Evolutionary conservation across 2,797 vertebrate genomes (phyloP), one percentile per base, ranked within the genome.

Genomic region (Melanotaenia maccullochi): DNA sequence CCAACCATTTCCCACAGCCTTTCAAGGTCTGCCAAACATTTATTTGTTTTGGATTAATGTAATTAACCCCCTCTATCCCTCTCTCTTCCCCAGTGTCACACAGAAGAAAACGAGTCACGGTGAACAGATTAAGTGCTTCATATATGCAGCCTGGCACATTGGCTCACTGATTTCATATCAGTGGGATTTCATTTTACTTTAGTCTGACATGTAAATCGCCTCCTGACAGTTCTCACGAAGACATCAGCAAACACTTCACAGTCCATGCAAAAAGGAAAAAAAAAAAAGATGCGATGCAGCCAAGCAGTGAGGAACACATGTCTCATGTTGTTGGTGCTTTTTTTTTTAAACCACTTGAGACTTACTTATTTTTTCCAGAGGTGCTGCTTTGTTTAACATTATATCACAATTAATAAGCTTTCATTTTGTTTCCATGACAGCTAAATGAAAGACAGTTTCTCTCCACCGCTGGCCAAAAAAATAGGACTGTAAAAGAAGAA

Each of bases 31-130:
- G 92, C 90, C 92, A 94, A 85, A 81, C 79, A 71, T 90, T 91
- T 92, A 91, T 93, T 94, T 93, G 90, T 92, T 90, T 91, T 90
- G 86, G 89, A 93, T 93, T 93, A 92, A 89, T 91, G 85, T 90
- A 90, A 93, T 93, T 92, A 90, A 83, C 90, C 85, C 87, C 79
- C 82, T 3, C 51, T 76, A 32, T 18, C 25, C 20, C 51, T 81
- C 83, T 60, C 73, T 71, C 73, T n/a, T 76, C 71, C 62, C 78
- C 71, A 62, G 68, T 85, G 87, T 89, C 85, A 71, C 89, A 65
- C 78, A 77, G 66, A 80, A 80, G 74, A 79, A 79, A 42, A 68
- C 82, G 11, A 83, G 83, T 83, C 83, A 58, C 79, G 90, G 84
- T 81, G 76, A 86, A 86, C 73, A 86, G 79, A 91, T 85, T 85